Conservation (phyloP, 1,140 invertebrate genomes). For the Drosophila murphyi region DNA sequence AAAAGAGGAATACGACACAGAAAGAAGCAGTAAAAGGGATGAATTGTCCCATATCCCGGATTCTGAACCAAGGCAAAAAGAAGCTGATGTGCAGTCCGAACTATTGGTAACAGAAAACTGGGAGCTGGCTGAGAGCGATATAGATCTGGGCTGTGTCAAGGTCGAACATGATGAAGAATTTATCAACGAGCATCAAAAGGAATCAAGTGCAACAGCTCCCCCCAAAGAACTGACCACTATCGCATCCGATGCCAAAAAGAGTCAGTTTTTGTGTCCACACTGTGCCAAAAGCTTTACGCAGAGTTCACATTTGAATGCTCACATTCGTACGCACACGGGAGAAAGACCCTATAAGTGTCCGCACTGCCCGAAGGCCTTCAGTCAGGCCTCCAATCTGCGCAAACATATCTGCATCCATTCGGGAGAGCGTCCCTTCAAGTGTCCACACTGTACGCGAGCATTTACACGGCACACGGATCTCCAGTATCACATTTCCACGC, state of each 20-base stretch:
- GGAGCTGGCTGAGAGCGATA: slow-evolving; percentile 10
- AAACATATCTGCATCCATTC: slow-evolving; percentile 36
- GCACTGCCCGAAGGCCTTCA: slow-evolving; percentile 32
- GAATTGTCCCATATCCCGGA: too few relatives aligned
- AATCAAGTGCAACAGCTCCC: background rate
- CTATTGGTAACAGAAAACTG: slow-evolving; percentile 18
- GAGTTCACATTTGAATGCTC: slow-evolving; percentile 24
- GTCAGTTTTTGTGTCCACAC: slow-evolving; percentile 24
- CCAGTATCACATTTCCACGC: slow-evolving; percentile 29
- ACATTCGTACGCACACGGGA: slow-evolving; percentile 34
- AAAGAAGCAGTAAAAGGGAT: background rate
- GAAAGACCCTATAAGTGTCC: slow-evolving; percentile 27
- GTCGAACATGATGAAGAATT: background rate
- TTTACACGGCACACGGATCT: slow-evolving; percentile 35
- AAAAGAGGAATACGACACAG: background rate
- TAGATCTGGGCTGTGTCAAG: slow-evolving; percentile 26
- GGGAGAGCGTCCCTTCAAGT: slow-evolving; percentile 30
- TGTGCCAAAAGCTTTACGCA: slow-evolving; percentile 26
- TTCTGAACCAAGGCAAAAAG: background rate
- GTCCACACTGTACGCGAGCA: slow-evolving; percentile 18
- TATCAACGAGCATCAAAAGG: background rate
- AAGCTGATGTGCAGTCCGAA: slow-evolving; percentile 13
- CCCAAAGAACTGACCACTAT: background rate
- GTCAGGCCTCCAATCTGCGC: slow-evolving; percentile 28
- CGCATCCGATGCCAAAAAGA: background rate